phyloP scores from a whole-genome alignment of 2,888 invertebrate species.

The Cacoxenus indagator region DNA sequence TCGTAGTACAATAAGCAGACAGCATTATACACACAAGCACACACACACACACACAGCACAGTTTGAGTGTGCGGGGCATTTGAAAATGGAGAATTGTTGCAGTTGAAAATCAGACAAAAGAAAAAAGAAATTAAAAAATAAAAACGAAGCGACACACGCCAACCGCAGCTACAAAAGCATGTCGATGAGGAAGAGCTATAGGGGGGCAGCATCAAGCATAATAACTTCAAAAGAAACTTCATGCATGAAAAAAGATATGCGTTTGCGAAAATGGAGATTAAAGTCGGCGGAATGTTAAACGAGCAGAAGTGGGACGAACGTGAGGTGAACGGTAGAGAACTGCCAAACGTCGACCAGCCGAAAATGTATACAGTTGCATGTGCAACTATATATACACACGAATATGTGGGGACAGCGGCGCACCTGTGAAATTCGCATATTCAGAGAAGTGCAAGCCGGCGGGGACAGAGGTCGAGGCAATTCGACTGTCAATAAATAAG shows the following conservation, averaged over 20 bases:
- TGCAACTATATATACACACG: neutral
- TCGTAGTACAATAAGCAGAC: constrained; percentile 13
- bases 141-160: neutral
- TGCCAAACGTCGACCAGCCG: no score
- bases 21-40: neutral
- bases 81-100: neutral
- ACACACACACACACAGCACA: neutral
- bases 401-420: neutral
- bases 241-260: neutral
- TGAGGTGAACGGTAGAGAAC: neutral
- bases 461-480: no score
- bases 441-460: constrained; percentile 26
- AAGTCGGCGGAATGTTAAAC: neutral
- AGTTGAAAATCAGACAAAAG: neutral
- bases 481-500: no score
- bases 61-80: neutral
- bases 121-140: neutral
- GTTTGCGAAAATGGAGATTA: constrained; percentile 9
- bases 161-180: no score
- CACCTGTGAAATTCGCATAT: neutral
- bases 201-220: no score
- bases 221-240: neutral
- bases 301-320: neutral
- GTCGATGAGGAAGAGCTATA: no score
- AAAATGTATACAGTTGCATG: no score